Evolutionary conservation across 2,113 vertebrate genomes (phyloP), one percentile per base, ranked within the genome.

Genomic region (Clarias magur): DNA sequence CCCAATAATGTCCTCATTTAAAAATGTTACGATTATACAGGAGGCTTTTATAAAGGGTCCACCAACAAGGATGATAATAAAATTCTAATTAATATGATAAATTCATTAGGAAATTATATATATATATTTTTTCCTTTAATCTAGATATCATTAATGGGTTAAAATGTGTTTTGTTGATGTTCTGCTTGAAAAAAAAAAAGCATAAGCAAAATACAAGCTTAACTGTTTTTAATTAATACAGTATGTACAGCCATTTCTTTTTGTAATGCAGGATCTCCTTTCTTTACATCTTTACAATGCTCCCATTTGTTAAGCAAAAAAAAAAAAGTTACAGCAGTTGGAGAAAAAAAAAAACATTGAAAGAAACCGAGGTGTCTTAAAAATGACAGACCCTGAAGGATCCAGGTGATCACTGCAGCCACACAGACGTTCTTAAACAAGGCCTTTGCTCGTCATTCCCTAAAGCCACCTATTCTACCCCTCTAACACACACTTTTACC

Each of bases 161-260:
- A 72, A 30, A 70, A 16, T 17, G 13, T 19, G 17, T 73, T 21
- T 73, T 42, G 70, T 42, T 73, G 7, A 4, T 48, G 11, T 48
- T 75, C 4, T 23, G 21, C 42, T 75, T 25, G 15, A 56, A 16
- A 19, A 70, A 65, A 70, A 56, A 17, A 23, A 27, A 23, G 8
- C 27, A 84, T 21, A 73, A 60, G 67, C 68, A 3, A 73, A 48
- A 57, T 93, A 91, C 93, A 94, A 95, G 94, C 94, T 93, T 95
- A 93, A 95, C 94, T 93, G 93, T 95, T 96, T 48, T 96, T 95
- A 94, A 96, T 96, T 93, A 93, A 92, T 96, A 96, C 96, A 96
- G 91, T 97, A 96, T 98, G 94, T 97, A 97, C 97, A 98, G 95
- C 96, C 96, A 95, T 95, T 95, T 95, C 95, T 96, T 96, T 48